Evolutionary conservation across 2,888 invertebrate species (phyloP).

Genomic region (Dicyrtoma fusca): DNA sequence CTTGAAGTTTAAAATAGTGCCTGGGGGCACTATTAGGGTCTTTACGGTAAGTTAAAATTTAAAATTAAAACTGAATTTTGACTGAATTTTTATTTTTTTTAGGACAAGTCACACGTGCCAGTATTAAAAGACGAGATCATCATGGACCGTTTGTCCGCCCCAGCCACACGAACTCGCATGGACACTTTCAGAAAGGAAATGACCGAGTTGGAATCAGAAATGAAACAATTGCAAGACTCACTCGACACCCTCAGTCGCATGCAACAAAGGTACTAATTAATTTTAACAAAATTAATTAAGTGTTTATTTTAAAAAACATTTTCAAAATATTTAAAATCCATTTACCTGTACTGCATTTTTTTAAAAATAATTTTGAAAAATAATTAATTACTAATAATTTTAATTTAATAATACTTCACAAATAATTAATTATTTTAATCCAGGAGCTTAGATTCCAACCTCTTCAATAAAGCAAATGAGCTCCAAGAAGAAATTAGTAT

Average conservation of each 20-base stretch:
- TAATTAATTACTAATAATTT: no score
- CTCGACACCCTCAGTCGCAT: constrained; percentile 80
- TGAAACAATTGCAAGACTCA: constrained; percentile 83
- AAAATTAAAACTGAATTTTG: no score
- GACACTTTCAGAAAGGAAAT: constrained; percentile 82
- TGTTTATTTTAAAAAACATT: not conserved
- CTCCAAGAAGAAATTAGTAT: constrained; percentile 92
- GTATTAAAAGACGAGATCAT: constrained; percentile 81
- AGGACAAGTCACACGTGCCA: constrained; percentile 64
- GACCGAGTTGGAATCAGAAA: constrained; percentile 80
- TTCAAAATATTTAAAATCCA: no score
- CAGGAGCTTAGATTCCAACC: constrained; percentile 74
- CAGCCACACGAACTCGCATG: constrained; percentile 72
- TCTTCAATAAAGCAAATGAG: constrained; percentile 93
- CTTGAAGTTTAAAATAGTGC: no score
- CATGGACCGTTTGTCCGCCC: constrained; percentile 73
- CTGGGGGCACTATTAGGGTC: no score
- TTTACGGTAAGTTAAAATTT: no score
- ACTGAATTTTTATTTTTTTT: no score
- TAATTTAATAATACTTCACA: no score
- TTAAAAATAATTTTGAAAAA: no score
- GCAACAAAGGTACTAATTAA: constrained; percentile 70
- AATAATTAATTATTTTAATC: no score
- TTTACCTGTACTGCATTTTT: no score
- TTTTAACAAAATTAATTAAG: not conserved